Evolutionary conservation across 2,113 vertebrate species (phyloP).

Genomic region (Cygnus buccinator): DNA sequence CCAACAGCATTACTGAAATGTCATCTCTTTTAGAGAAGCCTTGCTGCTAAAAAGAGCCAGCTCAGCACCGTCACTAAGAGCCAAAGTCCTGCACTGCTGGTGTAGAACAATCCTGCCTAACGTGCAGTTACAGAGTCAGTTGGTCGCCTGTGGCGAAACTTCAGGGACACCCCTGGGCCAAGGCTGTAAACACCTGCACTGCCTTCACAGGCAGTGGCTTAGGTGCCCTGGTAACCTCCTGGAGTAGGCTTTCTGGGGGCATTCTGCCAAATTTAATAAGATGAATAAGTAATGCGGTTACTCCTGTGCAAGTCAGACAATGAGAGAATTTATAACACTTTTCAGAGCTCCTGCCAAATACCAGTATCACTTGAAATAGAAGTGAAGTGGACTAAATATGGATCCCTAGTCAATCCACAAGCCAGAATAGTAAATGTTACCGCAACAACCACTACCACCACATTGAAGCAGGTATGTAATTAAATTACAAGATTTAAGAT

Average conservation of each 20-base stretch:
- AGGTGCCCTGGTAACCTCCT: background rate
- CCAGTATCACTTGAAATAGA: conserved; percentile 85
- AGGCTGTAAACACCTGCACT: background rate
- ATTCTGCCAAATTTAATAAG: background rate
- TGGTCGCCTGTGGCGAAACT: background rate
- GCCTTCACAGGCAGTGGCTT: background rate
- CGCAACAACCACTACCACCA: conserved; percentile 62
- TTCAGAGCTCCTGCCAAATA: conserved; percentile 83
- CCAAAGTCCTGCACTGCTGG: background rate
- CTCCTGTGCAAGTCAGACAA: background rate
- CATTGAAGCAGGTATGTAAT: conserved; percentile 66
- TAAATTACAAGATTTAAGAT: background rate
- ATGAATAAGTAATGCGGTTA: background rate
- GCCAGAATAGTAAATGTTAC: conserved; percentile 86
- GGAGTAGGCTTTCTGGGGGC: background rate
- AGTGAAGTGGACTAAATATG: conserved; percentile 92
- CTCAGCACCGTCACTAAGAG: background rate
- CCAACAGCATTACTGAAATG: background rate
- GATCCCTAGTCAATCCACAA: conserved; percentile 90
- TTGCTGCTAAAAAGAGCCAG: background rate
- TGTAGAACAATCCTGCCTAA: background rate
- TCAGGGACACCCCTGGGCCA: background rate
- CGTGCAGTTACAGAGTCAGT: background rate
- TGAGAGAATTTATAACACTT: background rate
- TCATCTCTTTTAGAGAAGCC: background rate